Conservation (phyloP, 1,140 invertebrate species). For the Cotesia chilonis region DNA sequence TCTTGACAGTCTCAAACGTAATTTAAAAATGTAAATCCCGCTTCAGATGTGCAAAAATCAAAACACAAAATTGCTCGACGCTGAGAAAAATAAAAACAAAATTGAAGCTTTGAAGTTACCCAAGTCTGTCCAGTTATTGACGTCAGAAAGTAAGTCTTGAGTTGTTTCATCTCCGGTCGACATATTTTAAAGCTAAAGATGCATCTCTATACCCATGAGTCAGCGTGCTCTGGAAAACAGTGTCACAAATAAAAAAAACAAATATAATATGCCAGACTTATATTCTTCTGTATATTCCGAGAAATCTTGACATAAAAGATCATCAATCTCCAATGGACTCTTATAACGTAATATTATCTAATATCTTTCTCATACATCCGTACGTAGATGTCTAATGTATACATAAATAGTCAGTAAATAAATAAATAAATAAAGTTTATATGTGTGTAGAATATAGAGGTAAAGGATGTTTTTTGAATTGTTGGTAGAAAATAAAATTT, state of each 20-base stretch:
- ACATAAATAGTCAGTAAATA: too few species aligned
- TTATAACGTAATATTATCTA: too few species aligned
- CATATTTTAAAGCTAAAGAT: background rate
- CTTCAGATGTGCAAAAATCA: too few species aligned
- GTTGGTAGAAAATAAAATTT: background rate
- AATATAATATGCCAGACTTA: conserved; percentile 17
- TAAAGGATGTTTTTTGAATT: conserved; percentile 3
- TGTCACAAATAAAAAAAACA: conserved; percentile 15
- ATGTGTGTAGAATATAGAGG: background rate
- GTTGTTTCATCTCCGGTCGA: too few species aligned
- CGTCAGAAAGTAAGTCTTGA: too few species aligned
- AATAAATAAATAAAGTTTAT: too few species aligned
- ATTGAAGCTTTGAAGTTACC: too few species aligned
- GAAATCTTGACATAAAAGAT: background rate
- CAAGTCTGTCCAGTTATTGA: too few species aligned
- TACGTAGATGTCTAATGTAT: too few species aligned
- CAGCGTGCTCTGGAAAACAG: conserved; percentile 24
- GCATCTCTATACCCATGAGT: conserved; percentile 22
- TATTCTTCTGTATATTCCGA: background rate
- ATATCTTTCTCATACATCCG: too few species aligned
- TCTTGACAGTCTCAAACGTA: background rate
- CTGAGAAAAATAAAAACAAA: conserved; percentile 10
- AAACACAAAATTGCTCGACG: background rate
- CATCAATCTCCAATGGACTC: too few species aligned
- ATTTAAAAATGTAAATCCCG: conserved; percentile 19